These are phyloP conservation scores for Eupithecia insigniata DNA, from an alignment of 2,888 invertebrate species.

Conservation along the genomic window DNA sequence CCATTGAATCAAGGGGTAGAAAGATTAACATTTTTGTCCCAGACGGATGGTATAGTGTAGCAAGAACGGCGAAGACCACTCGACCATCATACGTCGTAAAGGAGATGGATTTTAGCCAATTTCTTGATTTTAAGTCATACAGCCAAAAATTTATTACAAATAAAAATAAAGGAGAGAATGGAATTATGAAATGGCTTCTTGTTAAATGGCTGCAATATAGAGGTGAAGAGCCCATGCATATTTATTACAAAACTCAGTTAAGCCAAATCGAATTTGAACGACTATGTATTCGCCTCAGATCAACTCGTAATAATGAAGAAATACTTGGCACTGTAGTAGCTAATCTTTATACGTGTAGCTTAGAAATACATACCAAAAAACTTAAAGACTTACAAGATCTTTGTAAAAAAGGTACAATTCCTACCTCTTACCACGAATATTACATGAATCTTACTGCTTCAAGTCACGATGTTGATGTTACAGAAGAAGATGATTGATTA, in stretches of 20 bases:
- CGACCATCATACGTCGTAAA: conserved; percentile 6
- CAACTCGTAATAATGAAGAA: conserved; percentile 6
- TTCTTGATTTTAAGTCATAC: conserved; percentile 11
- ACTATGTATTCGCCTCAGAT: conserved; percentile 6
- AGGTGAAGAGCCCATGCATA: conserved; percentile 6
- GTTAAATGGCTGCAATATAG: conserved; percentile 10
- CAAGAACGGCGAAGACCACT: conserved; percentile 9
- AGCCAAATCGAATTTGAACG: conserved; percentile 6
- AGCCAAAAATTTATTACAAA: conserved; percentile 10
- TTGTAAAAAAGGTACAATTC: not conserved
- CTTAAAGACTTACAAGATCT: not conserved
- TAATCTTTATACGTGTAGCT: conserved; percentile 7
- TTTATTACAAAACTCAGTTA: conserved; percentile 7
- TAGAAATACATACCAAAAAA: conserved; percentile 6
- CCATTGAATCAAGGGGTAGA: conserved; percentile 7
- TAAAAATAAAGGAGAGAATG: conserved; percentile 8
- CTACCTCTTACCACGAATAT: conserved; percentile 2
- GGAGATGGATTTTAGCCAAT: conserved; percentile 7
- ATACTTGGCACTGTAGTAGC: conserved; percentile 10
- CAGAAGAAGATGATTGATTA: conserved; percentile 1
- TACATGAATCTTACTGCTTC: not conserved
- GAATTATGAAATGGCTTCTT: conserved; percentile 7
- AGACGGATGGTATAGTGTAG: conserved; percentile 1
- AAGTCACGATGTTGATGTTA: conserved; percentile 4
- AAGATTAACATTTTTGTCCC: not conserved